phyloP scores from a whole-genome alignment of 2,888 invertebrate species.

The Rhimphoctona megacephalus region DNA sequence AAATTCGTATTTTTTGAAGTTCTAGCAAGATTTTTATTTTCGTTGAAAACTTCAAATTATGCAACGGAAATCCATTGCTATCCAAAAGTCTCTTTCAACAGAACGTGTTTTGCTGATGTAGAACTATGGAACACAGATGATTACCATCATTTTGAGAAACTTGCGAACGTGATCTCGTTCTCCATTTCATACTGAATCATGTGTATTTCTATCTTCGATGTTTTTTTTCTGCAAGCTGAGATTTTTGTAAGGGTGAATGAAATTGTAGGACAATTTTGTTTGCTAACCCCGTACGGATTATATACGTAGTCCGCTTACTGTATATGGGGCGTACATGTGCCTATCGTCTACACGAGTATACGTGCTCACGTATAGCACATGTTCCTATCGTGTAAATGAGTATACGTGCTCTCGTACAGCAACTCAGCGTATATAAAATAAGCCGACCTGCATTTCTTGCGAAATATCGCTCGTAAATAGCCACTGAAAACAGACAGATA shows the following conservation, averaged over 20 bases:
- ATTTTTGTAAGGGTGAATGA: constrained; percentile 13
- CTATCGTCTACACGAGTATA: too few relatives aligned
- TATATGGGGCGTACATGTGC: too few relatives aligned
- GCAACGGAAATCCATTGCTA: constrained; percentile 76
- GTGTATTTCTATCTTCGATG: constrained; percentile 32
- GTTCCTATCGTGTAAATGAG: constrained; percentile 79
- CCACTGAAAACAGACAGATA: constrained; percentile 74
- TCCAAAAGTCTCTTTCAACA: constrained; percentile 1
- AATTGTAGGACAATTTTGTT: constrained; percentile 57
- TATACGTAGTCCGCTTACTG: too few relatives aligned
- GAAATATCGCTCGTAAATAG: constrained; percentile 75
- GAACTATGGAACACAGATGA: constrained; percentile 64
- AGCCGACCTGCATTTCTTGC: constrained; percentile 63
- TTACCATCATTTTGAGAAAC: constrained; percentile 79
- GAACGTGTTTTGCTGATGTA: constrained; percentile 36
- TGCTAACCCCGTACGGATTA: constrained; percentile 2
- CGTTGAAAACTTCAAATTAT: constrained; percentile 71
- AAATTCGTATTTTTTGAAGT: not conserved
- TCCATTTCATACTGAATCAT: constrained; percentile 19
- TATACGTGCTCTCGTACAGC: constrained; percentile 81
- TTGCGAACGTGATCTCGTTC: constrained; percentile 71
- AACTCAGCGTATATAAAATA: constrained; percentile 73
- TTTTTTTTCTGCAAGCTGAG: constrained; percentile 11
- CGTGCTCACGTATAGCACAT: too few relatives aligned
- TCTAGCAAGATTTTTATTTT: not conserved